Conservation (phyloP, 1,140 invertebrate genomes). For the Yoshiicerus persimilis region DNA sequence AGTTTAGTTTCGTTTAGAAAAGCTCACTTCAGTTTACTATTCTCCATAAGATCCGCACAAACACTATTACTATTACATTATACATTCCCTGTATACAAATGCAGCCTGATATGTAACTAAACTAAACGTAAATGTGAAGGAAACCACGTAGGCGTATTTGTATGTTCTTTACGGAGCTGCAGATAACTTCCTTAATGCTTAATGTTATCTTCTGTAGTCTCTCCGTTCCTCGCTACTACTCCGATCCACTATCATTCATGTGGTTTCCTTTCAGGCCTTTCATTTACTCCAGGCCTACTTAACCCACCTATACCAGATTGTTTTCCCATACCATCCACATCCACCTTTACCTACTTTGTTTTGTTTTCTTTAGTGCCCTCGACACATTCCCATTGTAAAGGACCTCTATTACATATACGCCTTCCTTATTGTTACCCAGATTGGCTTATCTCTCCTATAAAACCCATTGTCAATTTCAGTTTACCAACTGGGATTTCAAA, state of each 20-base stretch:
- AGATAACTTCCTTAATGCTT: constrained; percentile 1
- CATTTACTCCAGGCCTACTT: not conserved
- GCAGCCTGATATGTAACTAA: not conserved
- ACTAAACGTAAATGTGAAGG: not conserved
- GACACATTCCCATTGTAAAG: not conserved
- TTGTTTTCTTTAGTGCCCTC: no score
- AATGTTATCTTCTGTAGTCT: not conserved
- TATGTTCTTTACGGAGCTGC: not conserved
- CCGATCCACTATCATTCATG: not conserved
- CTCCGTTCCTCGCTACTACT: not conserved
- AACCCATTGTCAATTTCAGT: constrained; percentile 15
- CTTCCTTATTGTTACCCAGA: not conserved
- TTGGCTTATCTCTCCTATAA: not conserved
- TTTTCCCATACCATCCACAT: not conserved
- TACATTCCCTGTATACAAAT: not conserved
- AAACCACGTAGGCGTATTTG: not conserved
- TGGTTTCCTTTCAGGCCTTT: not conserved
- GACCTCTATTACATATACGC: not conserved
- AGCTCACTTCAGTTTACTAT: not conserved
- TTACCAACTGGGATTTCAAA: constrained; percentile 18
- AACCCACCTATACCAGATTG: not conserved
- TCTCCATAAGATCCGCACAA: not conserved
- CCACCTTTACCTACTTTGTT: not conserved
- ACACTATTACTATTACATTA: constrained; percentile 6
- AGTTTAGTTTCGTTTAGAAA: not conserved